A percentile compares a stretch with the other conserved stretches of the same genome.
These are phyloP conservation scores for Sicus ferrugineus DNA, from an alignment of 2,888 invertebrate genomes.

Conservation along the genomic window DNA sequence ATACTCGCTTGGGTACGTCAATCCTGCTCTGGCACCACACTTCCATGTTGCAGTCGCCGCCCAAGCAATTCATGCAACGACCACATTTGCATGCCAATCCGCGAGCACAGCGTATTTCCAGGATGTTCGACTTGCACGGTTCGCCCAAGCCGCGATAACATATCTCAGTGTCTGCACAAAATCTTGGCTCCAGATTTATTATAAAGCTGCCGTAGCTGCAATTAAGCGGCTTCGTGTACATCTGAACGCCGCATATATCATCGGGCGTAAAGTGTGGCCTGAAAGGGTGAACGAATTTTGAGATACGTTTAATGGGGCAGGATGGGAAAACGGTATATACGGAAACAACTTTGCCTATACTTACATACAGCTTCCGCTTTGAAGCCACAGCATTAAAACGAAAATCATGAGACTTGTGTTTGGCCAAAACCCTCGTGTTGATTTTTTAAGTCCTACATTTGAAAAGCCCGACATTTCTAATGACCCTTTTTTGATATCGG, in stretches of 20 bases:
- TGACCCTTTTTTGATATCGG: background rate
- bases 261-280: constrained; percentile 13
- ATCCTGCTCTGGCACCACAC: constrained; percentile 15
- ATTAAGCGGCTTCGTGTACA: constrained; percentile 9
- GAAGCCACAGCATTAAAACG: constrained; percentile 12
- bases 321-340: background rate
- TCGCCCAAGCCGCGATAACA: constrained; percentile 22
- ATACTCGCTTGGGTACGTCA: constrained; percentile 11
- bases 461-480: constrained; percentile 5
- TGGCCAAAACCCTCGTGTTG: background rate
- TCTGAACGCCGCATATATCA: constrained; percentile 7
- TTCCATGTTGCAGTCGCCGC: constrained; percentile 9
- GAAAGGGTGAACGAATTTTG: background rate
- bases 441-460: background rate
- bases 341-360: background rate
- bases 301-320: background rate
- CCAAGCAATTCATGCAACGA: constrained; percentile 19
- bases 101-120: constrained; percentile 23
- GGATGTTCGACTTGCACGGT: constrained; percentile 3
- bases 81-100: constrained; percentile 23
- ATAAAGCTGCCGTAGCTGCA: constrained; percentile 16
- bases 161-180: constrained; percentile 13
- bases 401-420: background rate
- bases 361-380: constrained; percentile 14
- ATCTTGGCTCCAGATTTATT: background rate